These are phyloP conservation scores for Gasterosteus aculeatus DNA, from an alignment of 2,113 vertebrate genomes.

Conservation along the genomic window DNA sequence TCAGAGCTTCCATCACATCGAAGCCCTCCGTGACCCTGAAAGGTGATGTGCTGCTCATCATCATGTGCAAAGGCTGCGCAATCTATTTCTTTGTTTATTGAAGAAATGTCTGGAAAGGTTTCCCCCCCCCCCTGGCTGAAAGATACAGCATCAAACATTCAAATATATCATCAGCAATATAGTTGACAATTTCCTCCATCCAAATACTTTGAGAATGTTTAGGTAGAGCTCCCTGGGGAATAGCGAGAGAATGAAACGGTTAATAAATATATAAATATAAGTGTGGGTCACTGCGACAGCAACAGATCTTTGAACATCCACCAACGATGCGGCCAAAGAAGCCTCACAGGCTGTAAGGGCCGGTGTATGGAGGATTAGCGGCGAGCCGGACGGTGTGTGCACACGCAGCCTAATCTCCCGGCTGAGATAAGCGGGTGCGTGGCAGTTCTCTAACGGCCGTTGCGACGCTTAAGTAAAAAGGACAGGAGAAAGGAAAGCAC, in stretches of 20 bases:
- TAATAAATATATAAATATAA: not conserved
- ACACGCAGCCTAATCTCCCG: not conserved
- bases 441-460: not conserved
- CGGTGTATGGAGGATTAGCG: not conserved
- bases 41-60: slow-evolving; percentile 14
- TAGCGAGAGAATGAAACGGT: not conserved
- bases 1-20: not conserved
- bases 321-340: not conserved
- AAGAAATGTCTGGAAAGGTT: not conserved
- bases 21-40: slow-evolving; percentile 27
- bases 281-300: not conserved
- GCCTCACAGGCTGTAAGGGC: not conserved
- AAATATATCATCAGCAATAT: not conserved
- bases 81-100: slow-evolving; percentile 13
- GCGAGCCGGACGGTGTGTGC: not conserved
- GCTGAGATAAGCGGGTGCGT: not conserved
- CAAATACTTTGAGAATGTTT: not conserved
- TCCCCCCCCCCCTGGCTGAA: not conserved
- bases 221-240: not conserved
- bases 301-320: not conserved
- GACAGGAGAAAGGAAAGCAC: slow-evolving; percentile 6
- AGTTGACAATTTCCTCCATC: not conserved
- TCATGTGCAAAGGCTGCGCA: not conserved
- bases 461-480: slow-evolving; percentile 19
- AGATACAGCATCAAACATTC: not conserved